Base-by-base conservation (phyloP, 2,888 invertebrate genomes). In the Pristionchus fissidentatus region DNA sequence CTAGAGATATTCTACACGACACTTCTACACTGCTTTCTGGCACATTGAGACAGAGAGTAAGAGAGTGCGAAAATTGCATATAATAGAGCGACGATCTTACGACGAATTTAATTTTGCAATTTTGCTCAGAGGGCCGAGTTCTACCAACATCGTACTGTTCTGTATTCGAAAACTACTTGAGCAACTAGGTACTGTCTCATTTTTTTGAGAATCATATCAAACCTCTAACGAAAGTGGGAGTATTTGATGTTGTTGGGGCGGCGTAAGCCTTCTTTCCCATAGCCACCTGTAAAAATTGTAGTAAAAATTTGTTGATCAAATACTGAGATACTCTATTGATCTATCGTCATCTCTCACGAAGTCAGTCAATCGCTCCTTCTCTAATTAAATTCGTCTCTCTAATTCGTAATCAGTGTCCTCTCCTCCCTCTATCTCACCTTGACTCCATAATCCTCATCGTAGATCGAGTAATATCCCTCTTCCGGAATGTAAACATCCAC, bases 401-500 rank as follows among this genome's bases (percentile, higher is more conserved):
- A 32, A n/a, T n/a, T 2, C 5, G 66, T 15, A 66, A 32, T 13
- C 26, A 73, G 3, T 10, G 41, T 19, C n/a, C 15, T n/a, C 55
- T n/a, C n/a, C n/a, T n/a, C n/a, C n/a, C n/a, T n/a, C n/a, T n/a
- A n/a, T n/a, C n/a, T 3, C 1, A 81, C 80, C 29, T 83, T 77
- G 38, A 82, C 66, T 19, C 88, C 89, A 77, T 89, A 89, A 22
- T 84, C 87, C 19, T 87, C 85, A 43, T 87, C 87, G 82, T 87
- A 86, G 1, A 90, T 60, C 0, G 88, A 89, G 93, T 93, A 93
- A 1, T 88, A 86, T 26, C 43, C 41, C 26, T 32, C 38, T 10
- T 41, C 52, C 10, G 93, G 93, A 84, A 93, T 91, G 85, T 93
- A 93, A 5, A 90, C 93, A 35, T 85, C 83, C 0, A 90, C 89